These are phyloP conservation scores for Chionodraco myersi DNA, from an alignment of 2,113 vertebrate genomes.

Conservation along the genomic window DNA sequence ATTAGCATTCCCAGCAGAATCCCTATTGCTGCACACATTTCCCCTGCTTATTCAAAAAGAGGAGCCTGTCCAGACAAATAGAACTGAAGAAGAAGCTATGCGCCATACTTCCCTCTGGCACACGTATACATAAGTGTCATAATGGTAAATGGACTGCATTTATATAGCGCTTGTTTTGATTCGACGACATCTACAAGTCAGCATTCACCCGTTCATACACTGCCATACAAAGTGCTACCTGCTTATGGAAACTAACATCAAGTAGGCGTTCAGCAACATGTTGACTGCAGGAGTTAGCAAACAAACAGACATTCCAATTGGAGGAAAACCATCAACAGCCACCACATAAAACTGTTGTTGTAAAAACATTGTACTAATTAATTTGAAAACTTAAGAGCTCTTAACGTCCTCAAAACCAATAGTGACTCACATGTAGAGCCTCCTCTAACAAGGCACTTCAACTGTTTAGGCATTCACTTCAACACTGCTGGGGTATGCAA, in stretches of 20 bases:
- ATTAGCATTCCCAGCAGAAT: not conserved
- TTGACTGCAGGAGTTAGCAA: too few species aligned
- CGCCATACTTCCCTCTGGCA: not conserved
- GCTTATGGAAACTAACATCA: too few species aligned
- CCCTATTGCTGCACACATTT: not conserved
- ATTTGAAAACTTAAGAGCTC: not conserved
- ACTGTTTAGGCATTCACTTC: not conserved
- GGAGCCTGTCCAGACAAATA: not conserved
- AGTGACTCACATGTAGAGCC: not conserved
- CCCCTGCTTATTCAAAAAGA: not conserved
- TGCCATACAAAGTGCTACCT: too few species aligned
- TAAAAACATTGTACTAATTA: not conserved
- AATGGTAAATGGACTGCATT: too few species aligned
- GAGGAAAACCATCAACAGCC: too few species aligned
- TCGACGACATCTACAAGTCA: too few species aligned
- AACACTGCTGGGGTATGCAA: not conserved
- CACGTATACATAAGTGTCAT: not conserved
- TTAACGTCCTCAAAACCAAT: not conserved
- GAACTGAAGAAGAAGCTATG: not conserved
- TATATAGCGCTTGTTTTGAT: too few species aligned
- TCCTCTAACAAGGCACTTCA: not conserved
- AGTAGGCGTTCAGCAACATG: too few species aligned
- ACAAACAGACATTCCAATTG: too few species aligned
- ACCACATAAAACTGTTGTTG: not conserved
- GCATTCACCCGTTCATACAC: too few species aligned